Percentiles rank a stretch among this genome's conserved stretches.
These are phyloP conservation scores for Falco cherrug DNA, from an alignment of 2,797 vertebrate species.

Conservation along the genomic window DNA sequence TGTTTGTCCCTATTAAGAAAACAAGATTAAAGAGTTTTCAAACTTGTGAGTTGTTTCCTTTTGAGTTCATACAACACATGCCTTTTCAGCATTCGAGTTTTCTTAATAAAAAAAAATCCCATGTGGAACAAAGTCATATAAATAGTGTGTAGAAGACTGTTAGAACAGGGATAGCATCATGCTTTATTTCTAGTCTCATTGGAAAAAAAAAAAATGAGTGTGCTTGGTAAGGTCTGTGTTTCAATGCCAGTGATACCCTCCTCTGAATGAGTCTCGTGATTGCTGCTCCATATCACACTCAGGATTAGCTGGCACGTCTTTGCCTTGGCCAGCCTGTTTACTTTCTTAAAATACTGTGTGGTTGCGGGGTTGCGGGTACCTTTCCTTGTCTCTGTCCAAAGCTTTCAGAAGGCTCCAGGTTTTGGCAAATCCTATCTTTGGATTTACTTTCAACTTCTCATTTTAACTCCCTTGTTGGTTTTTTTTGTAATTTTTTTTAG, in stretches of 20 bases:
- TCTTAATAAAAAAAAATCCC: neutral
- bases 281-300: no score
- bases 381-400: neutral
- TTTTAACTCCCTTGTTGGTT: neutral
- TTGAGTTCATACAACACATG: neutral
- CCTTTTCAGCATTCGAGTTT: neutral
- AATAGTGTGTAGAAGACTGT: neutral
- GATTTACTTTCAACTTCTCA: neutral
- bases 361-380: neutral
- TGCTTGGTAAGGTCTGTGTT: neutral
- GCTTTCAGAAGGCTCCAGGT: neutral
- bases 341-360: neutral
- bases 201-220: neutral
- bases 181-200: neutral
- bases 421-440: neutral
- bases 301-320: no score
- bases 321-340: neutral
- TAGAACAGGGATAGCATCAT: neutral
- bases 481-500: accelerated
- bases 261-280: neutral
- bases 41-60: neutral
- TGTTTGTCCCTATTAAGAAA: neutral
- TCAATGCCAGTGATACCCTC: neutral
- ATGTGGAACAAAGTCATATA: neutral
- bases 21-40: neutral